These are phyloP conservation scores for Ophion ventricosus DNA, from an alignment of 2,888 invertebrate genomes.

Conservation along the genomic window DNA sequence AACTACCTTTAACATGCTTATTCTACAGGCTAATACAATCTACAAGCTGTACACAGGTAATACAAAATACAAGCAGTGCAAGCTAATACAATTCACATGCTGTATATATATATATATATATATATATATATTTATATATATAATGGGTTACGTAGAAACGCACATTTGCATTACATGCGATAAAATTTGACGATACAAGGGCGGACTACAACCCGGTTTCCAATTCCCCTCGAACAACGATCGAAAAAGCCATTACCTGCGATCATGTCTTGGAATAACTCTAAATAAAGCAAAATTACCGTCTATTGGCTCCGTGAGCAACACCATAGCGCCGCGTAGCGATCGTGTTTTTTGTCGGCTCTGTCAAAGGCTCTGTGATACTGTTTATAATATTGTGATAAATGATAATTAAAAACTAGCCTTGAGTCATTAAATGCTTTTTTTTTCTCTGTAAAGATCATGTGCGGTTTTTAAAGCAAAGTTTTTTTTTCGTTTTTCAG, in stretches of 20 bases:
- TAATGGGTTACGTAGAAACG: slow-evolving; percentile 50
- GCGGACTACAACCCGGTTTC: slow-evolving; percentile 3
- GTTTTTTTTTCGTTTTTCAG: no score
- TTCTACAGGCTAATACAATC: slow-evolving; percentile 59
- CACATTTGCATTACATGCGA: slow-evolving; percentile 56
- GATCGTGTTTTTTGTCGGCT: no score
- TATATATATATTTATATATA: no score
- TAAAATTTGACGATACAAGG: slow-evolving; percentile 6
- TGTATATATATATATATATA: slow-evolving; percentile 2
- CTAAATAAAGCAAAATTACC: background rate
- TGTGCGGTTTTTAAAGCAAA: no score
- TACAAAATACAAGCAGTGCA: background rate
- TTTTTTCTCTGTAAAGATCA: no score
- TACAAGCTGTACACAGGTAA: slow-evolving; percentile 11
- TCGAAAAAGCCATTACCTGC: background rate
- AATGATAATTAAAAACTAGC: no score
- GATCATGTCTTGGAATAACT: background rate
- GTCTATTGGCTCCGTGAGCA: no score
- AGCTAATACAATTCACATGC: slow-evolving; percentile 47
- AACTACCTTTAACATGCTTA: slow-evolving; percentile 50
- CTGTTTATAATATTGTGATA: no score
- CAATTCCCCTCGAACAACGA: slow-evolving; percentile 4
- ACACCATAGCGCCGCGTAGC: no score
- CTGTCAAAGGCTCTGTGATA: no score
- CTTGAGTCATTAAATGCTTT: no score